Evolutionary conservation across 37 sponge, comb jelly and placozoan species (phyloP).

Genomic region (Axinella damicornis): DNA sequence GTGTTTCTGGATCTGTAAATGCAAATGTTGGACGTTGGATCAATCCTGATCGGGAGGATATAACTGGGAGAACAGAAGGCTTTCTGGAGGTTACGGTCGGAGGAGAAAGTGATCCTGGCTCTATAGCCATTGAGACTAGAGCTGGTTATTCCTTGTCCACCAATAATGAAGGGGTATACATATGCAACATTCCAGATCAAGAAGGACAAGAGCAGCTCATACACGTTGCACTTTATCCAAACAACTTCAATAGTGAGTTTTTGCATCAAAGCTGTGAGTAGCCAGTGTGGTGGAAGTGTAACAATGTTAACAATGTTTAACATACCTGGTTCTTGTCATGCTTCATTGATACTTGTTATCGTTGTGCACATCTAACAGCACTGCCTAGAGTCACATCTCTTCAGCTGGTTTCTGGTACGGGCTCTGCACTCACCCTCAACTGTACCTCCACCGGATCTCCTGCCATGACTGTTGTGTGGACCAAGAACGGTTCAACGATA

Average conservation of each 20-base stretch:
- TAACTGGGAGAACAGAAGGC: background rate
- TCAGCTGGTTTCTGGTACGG: too few species aligned
- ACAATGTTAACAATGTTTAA: too few species aligned
- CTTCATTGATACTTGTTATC: too few species aligned
- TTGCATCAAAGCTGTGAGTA: too few species aligned
- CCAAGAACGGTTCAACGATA: background rate
- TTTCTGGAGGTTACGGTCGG: background rate
- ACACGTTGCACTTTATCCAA: background rate
- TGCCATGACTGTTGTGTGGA: slow-evolving; percentile 13
- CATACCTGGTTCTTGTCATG: too few species aligned
- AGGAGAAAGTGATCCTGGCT: background rate
- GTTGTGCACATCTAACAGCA: too few species aligned
- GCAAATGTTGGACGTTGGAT: background rate
- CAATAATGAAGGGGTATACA: background rate
- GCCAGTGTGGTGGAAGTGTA: background rate
- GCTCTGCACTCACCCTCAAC: background rate
- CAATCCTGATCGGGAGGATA: background rate
- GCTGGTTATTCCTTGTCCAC: background rate
- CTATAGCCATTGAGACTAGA: background rate
- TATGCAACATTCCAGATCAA: background rate
- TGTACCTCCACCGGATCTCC: slow-evolving; percentile 36
- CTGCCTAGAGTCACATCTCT: too few species aligned
- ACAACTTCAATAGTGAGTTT: background rate
- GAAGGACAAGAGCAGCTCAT: background rate
- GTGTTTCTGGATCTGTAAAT: background rate